Conservation (phyloP, 2,797 vertebrate genomes). For the Cossypha heuglini region DNA sequence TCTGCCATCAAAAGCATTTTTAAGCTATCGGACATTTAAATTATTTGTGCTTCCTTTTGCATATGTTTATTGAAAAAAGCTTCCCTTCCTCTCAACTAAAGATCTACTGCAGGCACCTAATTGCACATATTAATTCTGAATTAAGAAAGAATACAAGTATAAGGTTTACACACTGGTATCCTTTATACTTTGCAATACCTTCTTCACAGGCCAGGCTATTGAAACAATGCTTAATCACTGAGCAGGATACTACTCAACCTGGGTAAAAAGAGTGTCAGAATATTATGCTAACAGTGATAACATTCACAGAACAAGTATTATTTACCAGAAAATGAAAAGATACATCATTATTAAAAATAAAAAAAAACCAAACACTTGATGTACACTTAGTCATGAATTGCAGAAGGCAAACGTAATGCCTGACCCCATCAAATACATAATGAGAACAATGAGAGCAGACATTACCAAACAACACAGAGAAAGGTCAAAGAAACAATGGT, state of each 20-base stretch:
- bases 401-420: conserved; percentile 68
- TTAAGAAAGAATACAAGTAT: neutral
- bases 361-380: neutral
- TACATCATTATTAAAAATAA: neutral
- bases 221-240: neutral
- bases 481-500: conserved; percentile 61
- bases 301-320: neutral
- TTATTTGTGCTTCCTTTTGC: neutral
- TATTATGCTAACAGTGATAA: neutral
- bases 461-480: conserved; percentile 67
- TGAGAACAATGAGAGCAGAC: conserved; percentile 75
- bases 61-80: neutral
- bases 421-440: conserved; percentile 62
- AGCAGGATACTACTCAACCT: neutral
- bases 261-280: neutral
- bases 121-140: neutral
- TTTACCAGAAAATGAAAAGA: neutral
- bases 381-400: conserved; percentile 31
- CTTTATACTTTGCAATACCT: neutral
- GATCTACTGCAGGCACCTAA: neutral
- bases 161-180: neutral
- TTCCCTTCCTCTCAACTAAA: neutral
- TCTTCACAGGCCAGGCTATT: neutral
- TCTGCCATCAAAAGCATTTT: neutral
- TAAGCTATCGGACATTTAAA: neutral